Evolutionary conservation across 2,888 invertebrate species (phyloP), one percentile per base, ranked within the genome.

Genomic region (Parnassius apollo): DNA sequence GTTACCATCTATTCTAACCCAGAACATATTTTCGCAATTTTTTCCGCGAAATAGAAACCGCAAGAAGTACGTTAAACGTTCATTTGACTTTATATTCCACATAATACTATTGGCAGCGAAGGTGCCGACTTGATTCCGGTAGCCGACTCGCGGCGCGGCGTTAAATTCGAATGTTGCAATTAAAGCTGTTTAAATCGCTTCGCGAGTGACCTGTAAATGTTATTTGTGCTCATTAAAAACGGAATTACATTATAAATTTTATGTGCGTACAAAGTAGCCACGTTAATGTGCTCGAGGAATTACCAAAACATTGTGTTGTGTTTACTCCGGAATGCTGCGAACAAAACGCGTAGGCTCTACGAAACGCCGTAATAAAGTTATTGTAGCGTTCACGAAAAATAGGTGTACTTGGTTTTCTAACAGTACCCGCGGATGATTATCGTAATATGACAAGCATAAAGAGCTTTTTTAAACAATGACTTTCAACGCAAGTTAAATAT

Each of bases 121-220:
- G 83, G 87, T 86, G 86, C 88, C 83, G 86, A 86, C 85, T 81
- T 77, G 77, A 69, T 68, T 69, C 69, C 74, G 73, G 76, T 77
- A 78, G 78, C 75, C 18, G 71, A 75, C 76, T 73, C 75, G 75
- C 73, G 71, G 68, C 72, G 75, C 72, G 71, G 68, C 72, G 75
- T 71, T 78, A 75, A 72, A 77, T 74, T 76, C 73, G 74, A 77
- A 81, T 75, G 78, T 74, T 75, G 81, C 81, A 85, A 88, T 89
- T 85, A 86, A 86, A 85, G 73, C 82, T 77, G 77, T 88, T 88
- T 84, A 86, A 82, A 81, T 85, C 83, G 81, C 77, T 80, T 85
- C 81, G 78, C 82, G 80, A 87, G 83, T 82, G 80, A 86, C 81
- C 83, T 86, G 87, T 80, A 85, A 88, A 88, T 82, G 86, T 86